Conservation (phyloP, 2,797 vertebrate genomes). For the Sorex maritimensis region DNA sequence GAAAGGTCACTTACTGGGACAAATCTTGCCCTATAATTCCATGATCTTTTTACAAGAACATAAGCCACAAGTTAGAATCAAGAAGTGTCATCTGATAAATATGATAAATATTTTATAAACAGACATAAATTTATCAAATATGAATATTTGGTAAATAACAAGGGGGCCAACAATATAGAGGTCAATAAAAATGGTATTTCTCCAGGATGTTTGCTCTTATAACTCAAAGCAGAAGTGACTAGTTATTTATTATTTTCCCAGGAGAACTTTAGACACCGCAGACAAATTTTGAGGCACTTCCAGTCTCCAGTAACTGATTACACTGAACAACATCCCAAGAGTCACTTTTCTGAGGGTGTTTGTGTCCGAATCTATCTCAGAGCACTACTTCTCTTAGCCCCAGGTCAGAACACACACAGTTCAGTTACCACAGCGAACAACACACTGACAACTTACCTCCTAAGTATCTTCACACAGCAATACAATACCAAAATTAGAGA, state of each 20-base stretch:
- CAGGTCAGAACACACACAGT: not conserved
- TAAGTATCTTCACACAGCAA: not conserved
- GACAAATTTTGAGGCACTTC: conserved; percentile 18
- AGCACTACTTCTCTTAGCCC: not conserved
- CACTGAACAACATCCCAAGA: not conserved
- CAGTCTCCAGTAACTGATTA: not conserved
- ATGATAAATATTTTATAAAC: conserved; percentile 3
- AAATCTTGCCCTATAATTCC: not conserved
- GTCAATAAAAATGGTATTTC: not conserved
- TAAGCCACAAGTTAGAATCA: not conserved
- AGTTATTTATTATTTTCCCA: not conserved
- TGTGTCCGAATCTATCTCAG: not conserved
- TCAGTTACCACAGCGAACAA: not conserved
- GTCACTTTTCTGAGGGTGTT: not conserved
- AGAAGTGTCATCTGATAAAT: not conserved
- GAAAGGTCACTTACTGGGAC: not conserved
- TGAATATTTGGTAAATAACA: too few species aligned
- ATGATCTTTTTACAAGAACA: not conserved
- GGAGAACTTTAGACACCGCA: not conserved
- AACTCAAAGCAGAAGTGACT: not conserved
- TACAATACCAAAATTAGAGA: not conserved
- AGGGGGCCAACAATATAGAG: too few species aligned
- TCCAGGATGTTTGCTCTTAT: not conserved
- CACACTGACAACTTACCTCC: not conserved
- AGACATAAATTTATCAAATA: too few species aligned